Base-by-base conservation (phyloP, 2,888 invertebrate species). In the Tachina fera region DNA sequence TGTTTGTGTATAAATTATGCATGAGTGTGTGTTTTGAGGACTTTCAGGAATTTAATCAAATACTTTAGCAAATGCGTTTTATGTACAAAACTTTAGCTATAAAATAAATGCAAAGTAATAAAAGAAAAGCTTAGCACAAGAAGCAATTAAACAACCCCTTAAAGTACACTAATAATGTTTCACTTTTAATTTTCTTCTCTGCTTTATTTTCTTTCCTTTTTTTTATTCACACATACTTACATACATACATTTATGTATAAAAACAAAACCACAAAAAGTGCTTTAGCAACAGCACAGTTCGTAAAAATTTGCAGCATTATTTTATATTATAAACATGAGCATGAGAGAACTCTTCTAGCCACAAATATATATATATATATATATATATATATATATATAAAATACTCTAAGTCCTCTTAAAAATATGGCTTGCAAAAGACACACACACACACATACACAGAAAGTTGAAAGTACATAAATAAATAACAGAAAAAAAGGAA, bases 131-230 rank as follows among this genome's bases (percentile, higher is more conserved):
- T 56, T 6, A 60, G 39, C 14, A 63, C 9, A 43, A 61, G 13
- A 47, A 74, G 67, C 83, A 78, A 78, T 83, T 83, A 78, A 22
- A 56, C 31, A 56, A 51, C 45, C 61, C 72, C 68, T 61, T 14
- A 56, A 68, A 61, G 45, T 49, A 41, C 14, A 31, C 41, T 53
- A 77, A 74, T 68, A 67, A 68, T 67, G 53, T 74, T 77, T 49
- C 16, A 68, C 16, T 63, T 45, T 65, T 19, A 22, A 19, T 47
- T 65, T 65, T 16, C 1, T 43, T 41, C 3, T 43, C 31, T 56
- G 22, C 22, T 1, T 65, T 43, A 39, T 13, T 49, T 39, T 13
- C n/a, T 5, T 22, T 3, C 56, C 51, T n/a, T 58, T 19, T n/a
- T 39, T 10, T 19, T n/a, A n/a, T n/a, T 53, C 31, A 31, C 4